Conservation (phyloP, 2,797 vertebrate species). For the Poecilia picta region DNA sequence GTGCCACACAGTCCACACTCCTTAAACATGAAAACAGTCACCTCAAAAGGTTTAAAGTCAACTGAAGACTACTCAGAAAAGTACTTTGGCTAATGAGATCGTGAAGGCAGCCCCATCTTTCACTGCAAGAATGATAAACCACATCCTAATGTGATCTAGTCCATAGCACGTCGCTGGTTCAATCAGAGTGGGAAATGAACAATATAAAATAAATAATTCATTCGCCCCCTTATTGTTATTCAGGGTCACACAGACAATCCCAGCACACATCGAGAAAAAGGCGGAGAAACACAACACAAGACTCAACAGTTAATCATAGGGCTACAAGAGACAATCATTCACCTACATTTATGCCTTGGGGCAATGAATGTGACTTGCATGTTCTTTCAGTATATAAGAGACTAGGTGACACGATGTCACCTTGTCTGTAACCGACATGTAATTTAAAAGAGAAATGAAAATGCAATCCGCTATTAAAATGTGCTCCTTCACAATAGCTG, state of each 20-base stretch:
- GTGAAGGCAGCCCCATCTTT: slow-evolving; percentile 41
- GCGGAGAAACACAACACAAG: slow-evolving; percentile 40
- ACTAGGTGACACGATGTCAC: slow-evolving; percentile 26
- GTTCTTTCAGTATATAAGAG: slow-evolving; percentile 18
- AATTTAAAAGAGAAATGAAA: slow-evolving; percentile 22
- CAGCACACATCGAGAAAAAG: slow-evolving; percentile 40
- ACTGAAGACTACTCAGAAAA: slow-evolving; percentile 8
- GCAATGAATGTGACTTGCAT: slow-evolving; percentile 47
- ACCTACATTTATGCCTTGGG: slow-evolving; percentile 47
- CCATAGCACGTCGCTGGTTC: slow-evolving; percentile 22
- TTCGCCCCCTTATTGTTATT: slow-evolving; percentile 61
- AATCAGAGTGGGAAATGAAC: slow-evolving; percentile 58
- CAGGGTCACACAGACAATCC: slow-evolving; percentile 66
- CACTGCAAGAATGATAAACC: slow-evolving; percentile 39
- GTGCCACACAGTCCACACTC: slow-evolving; percentile 3
- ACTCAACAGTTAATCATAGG: slow-evolving; percentile 60
- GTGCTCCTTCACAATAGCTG: background rate
- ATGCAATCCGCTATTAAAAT: background rate
- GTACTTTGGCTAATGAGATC: slow-evolving; percentile 33
- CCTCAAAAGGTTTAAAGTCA: slow-evolving; percentile 17
- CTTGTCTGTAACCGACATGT: slow-evolving; percentile 15
- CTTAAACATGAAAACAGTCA: slow-evolving; percentile 23
- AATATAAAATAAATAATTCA: slow-evolving; percentile 70
- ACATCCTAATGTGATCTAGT: slow-evolving; percentile 19
- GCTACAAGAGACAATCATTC: slow-evolving; percentile 56